Conservation (phyloP, 2,888 invertebrate genomes). For the Andrena bicolor region DNA sequence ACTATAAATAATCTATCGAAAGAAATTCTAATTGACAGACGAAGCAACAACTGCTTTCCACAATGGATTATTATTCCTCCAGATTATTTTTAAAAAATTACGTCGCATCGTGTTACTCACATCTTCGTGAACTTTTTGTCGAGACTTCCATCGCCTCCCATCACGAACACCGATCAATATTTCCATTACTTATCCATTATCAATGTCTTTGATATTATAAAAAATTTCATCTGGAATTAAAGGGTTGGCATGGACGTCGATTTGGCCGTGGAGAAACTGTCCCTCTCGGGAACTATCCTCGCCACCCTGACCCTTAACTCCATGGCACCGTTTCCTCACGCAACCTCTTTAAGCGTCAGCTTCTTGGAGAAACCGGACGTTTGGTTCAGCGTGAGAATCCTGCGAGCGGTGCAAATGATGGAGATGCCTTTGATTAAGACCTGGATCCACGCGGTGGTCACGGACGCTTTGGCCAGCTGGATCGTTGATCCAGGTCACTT, state of each 20-base stretch:
- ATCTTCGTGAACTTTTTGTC: too few relatives aligned
- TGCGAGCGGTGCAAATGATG: constrained; percentile 86
- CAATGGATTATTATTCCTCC: too few relatives aligned
- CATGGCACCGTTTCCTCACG: constrained; percentile 86
- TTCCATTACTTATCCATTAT: too few relatives aligned
- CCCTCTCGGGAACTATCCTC: constrained; percentile 85
- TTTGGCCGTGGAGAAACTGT: constrained; percentile 86
- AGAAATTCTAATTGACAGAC: too few relatives aligned
- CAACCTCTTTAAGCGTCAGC: constrained; percentile 85
- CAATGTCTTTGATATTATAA: neutral
- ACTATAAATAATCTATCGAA: too few relatives aligned
- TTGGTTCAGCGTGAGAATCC: constrained; percentile 86
- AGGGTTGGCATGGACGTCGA: constrained; percentile 86
- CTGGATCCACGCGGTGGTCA: constrained; percentile 86
- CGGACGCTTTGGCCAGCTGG: constrained; percentile 85
- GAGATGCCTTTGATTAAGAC: constrained; percentile 86
- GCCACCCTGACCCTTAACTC: constrained; percentile 85
- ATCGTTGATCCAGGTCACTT: constrained; percentile 85
- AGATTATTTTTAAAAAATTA: too few relatives aligned
- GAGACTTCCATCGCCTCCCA: neutral
- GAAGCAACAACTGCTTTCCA: too few relatives aligned
- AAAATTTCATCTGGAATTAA: constrained; percentile 9
- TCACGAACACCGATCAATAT: neutral
- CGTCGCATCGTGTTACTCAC: too few relatives aligned
- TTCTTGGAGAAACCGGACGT: constrained; percentile 86